Base-by-base conservation (phyloP, 2,113 vertebrate species). In the Crotalus tigris region DNA sequence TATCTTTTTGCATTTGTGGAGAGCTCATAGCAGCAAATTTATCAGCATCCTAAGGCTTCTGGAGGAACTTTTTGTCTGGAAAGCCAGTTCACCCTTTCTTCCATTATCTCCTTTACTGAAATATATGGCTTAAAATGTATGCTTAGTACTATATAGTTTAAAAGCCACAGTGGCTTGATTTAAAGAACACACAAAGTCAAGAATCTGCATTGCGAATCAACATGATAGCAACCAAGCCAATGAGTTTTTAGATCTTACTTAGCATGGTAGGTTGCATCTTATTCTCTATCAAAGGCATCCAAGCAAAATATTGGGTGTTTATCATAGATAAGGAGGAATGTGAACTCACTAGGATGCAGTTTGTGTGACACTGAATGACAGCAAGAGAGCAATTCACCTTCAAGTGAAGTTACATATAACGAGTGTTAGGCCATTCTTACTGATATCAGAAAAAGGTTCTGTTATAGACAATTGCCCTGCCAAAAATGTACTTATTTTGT, bases 371-470 rank as follows among this genome's bases (percentile, higher is more conserved):
- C 9, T 53, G 51, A 75, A 55, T 55, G n/a, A 55, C 7, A 69
- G 87, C 64, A 85, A 89, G 15, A 0, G 75, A 89, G 64, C 26
- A 26, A 89, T 57, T 81, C 64, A 57, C 19, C 6, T 49, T 90
- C n/a, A 92, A 59, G 19, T 29, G 24, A 33, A 4, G 29, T 46
- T 81, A 55, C 46, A 49, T 89, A 89, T 12, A 75, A 81, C 44
- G 44, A 85, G 53, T 3, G 0, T 54, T 58, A 19, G 55, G 39
- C 39, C 39, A 8, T 54, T 51, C 69, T 12, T 92, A 85, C 10
- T 90, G 69, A 51, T 90, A 44, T 90, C 54, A 92, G 88, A 85
- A 92, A 90, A 55, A 92, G 23, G 54, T 90, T 85, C 88, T 81
- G 10, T 75, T 55, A 90, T 55, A 51, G 54, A 59, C 57, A 92